A percentile compares a stretch with the other conserved stretches of the same genome.
These are phyloP conservation scores for Catharus bicknelli DNA, from an alignment of 2,113 vertebrate species.

Conservation along the genomic window DNA sequence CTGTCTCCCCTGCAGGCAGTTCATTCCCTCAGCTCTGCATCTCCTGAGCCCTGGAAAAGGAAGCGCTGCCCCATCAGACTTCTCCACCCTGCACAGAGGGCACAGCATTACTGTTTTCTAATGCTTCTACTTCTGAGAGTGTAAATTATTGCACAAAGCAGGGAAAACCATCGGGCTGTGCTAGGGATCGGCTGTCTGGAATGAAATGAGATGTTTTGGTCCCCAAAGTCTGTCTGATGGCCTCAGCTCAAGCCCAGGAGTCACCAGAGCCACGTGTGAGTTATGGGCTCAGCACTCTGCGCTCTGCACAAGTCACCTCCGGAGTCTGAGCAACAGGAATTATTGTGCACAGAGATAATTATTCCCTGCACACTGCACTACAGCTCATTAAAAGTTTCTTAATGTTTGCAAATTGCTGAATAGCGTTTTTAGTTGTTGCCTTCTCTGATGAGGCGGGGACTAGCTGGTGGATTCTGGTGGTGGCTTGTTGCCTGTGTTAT, in stretches of 20 bases:
- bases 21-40: neutral
- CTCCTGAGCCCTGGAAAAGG: neutral
- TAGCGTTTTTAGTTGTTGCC: neutral
- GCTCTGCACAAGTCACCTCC: neutral
- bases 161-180: neutral
- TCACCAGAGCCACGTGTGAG: neutral
- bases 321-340: slow-evolving; percentile 31
- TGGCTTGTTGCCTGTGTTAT: neutral
- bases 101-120: neutral
- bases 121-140: neutral
- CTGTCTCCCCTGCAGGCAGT: neutral
- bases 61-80: neutral
- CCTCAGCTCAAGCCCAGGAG: neutral
- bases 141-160: neutral
- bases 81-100: neutral
- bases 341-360: slow-evolving; percentile 24
- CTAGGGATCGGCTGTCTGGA: neutral
- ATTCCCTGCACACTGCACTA: slow-evolving; percentile 53
- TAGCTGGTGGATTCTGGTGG: neutral
- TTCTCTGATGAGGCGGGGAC: neutral
- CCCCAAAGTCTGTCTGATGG: neutral
- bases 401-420: slow-evolving; percentile 60
- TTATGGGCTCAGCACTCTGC: slow-evolving; percentile 5
- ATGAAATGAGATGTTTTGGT: slow-evolving; percentile 4
- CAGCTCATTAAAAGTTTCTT: slow-evolving; percentile 63